Base-by-base conservation (phyloP, 2,113 vertebrate genomes). In the Pterophyllum scalare region DNA sequence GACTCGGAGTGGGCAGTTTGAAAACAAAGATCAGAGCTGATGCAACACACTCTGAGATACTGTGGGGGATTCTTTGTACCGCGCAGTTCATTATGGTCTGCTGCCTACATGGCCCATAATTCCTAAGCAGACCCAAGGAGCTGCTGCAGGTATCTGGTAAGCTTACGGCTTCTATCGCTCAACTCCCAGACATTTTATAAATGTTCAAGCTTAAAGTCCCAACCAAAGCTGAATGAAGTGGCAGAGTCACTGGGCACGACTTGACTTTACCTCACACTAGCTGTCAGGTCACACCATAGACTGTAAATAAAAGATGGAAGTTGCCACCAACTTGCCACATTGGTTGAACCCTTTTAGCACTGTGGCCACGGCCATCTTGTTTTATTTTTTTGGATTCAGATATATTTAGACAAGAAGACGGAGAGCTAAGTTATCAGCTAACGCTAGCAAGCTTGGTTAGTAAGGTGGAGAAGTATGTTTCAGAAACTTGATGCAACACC, bases 141-240 rank as follows among this genome's bases (percentile, higher is more conserved):
- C 26, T 52, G 24, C 65, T 52, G 28, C 26, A 70, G 49, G 28
- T 28, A 8, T 52, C 0, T 31, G 2, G 28, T 31, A 72, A 72
- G 40, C 43, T 52, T 17, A 31, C 24, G 0, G 52, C 65, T 72
- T 31, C 3, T 52, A 17, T 31, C 49, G 20, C 26, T 0, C 12
- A 26, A 31, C 43, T 52, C 65, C 49, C 6, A 52, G 17, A 11
- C 10, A 43, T 65, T 43, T 6, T 0, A 19, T 24, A 46, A 17
- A 46, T 70, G 15, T 49, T 52, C 43, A 13, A 20, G 24, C 15
- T 52, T 31, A 0, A 0, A 31, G 65, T 70, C 65, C 1, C 0
- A 70, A 52, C 19, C 19, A 20, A 52, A 70, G 64, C 24, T 49
- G 22, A 70, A 24, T 28, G 26, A 70, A 49, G 15, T 49, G 40